Evolutionary conservation across 2,888 invertebrate species (phyloP).

Genomic region (Rhyacophila evoluta): DNA sequence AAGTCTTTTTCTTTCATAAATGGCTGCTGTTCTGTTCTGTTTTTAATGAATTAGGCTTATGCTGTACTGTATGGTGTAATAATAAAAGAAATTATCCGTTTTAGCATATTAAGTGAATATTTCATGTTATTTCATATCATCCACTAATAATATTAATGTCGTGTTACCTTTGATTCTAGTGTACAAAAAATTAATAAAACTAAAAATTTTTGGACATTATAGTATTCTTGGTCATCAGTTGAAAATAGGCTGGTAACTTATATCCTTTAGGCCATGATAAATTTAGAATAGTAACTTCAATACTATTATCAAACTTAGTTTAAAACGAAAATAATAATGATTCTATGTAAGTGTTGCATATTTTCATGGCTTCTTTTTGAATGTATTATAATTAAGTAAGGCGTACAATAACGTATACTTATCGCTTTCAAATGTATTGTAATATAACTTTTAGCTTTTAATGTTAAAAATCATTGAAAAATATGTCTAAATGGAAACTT

Average conservation of each 20-base stretch:
- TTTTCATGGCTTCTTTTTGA: background rate
- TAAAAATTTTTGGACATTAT: background rate
- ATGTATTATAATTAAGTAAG: too few species aligned
- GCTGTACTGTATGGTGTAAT: background rate
- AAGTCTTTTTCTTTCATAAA: background rate
- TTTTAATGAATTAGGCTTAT: background rate
- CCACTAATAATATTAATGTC: background rate
- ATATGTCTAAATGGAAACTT: background rate
- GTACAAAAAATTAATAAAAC: background rate
- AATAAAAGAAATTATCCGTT: background rate
- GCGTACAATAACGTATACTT: too few species aligned
- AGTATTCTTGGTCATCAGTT: background rate
- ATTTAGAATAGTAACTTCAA: background rate
- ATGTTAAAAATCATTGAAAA: too few species aligned
- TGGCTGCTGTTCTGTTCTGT: background rate
- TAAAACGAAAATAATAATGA: background rate
- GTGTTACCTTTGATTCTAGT: conserved; percentile 1
- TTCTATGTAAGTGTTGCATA: background rate
- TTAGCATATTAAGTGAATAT: background rate
- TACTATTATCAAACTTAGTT: background rate
- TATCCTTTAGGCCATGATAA: background rate
- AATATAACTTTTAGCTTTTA: background rate
- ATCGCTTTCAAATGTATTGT: background rate
- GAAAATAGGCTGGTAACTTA: background rate
- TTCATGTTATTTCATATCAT: background rate